Conservation (phyloP, 2,113 vertebrate species). For the Microtus ochrogaster region DNA sequence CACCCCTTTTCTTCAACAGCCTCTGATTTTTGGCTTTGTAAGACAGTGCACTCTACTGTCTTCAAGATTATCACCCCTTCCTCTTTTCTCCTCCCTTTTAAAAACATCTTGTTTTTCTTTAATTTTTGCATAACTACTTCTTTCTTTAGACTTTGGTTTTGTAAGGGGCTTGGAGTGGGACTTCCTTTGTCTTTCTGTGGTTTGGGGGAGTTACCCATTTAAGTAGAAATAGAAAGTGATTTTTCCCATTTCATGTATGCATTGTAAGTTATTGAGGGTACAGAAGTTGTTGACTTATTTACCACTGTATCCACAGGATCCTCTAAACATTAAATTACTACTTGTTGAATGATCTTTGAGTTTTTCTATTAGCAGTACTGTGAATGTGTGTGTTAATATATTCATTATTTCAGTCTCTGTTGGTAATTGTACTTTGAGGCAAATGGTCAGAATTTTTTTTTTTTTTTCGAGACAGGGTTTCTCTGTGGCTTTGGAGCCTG, state of each 20-base stretch:
- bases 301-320: background rate
- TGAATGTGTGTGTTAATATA: background rate
- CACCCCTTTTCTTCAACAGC: background rate
- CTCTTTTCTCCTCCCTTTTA: background rate
- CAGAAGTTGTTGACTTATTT: background rate
- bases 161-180: background rate
- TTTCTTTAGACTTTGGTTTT: background rate
- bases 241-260: conserved; percentile 18
- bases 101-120: background rate
- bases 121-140: background rate
- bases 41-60: background rate
- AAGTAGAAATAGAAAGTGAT: background rate
- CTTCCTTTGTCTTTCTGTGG: background rate
- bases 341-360: background rate
- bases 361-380: background rate
- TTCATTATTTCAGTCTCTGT: conserved; percentile 21
- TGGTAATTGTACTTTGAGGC: conserved; percentile 17
- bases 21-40: background rate
- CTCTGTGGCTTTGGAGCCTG: no score
- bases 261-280: background rate
- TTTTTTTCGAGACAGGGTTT: no score
- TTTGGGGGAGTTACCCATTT: background rate
- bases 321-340: background rate
- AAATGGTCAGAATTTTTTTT: background rate
- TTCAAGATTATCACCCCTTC: background rate